Evolutionary conservation across 2,113 vertebrate species (phyloP), one percentile per base, ranked within the genome.

Genomic region (Falcunculus frontatus): DNA sequence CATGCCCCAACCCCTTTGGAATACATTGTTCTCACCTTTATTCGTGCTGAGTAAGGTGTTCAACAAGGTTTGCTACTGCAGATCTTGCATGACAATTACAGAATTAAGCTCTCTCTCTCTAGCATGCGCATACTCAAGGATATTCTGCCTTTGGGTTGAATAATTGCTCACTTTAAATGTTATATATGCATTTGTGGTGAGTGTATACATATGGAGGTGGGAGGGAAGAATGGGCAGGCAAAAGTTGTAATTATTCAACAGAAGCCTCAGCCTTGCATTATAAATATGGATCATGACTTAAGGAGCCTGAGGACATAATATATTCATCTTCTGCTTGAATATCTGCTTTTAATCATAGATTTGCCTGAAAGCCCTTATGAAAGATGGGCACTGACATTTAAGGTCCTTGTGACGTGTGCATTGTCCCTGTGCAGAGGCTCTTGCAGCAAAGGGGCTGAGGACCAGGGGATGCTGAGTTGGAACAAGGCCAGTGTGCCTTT

Each of bases 281-380:
- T 97, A 97, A 98, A 97, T 97, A 98, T 97, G 87, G 79, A 97
- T 97, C 57, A 91, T 91, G 81, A 88, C 72, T 94, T 95, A 89
- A 88, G 96, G 87, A 84, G 91, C 83, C 87, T 70, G 89, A 92
- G 95, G 91, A 52, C 49, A 84, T 84, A 78, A 77, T 79, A 62
- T 35, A 89, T 93, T 94, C 82, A 69, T 97, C 92, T 93, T 97
- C 76, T 95, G 86, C 79, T 96, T 93, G 92, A 97, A 90, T 90
- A 95, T 64, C 79, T 88, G 53, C 35, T 95, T 90, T 84, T 90
- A 90, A 92, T 93, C 92, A 85, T 49, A 59, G 47, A 39, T 78
- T 80, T 90, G 60, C 90, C 77, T 74, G 21, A 46, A 79, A 94
- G 50, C 44, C 49, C 68, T 68, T 22, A 11, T 0, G 0, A 18